Percentiles rank a stretch among this genome's conserved stretches.
These are phyloP conservation scores for Apodemus sylvaticus DNA, from an alignment of 2,113 vertebrate genomes.

Conservation along the genomic window DNA sequence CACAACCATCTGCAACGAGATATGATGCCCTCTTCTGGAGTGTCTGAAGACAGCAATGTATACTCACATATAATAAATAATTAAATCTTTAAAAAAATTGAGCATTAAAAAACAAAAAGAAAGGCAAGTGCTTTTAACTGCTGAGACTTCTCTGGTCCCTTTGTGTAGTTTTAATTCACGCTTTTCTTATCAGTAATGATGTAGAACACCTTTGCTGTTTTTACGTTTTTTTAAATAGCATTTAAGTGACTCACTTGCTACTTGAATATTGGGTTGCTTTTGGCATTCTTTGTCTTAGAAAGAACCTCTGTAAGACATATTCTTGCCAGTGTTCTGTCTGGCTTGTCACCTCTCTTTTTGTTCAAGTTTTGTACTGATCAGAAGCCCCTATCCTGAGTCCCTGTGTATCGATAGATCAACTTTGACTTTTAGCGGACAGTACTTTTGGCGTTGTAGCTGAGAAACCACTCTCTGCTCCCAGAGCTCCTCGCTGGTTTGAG, in stretches of 20 bases:
- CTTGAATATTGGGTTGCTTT: background rate
- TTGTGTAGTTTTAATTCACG: background rate
- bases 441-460: background rate
- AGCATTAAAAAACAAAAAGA: no score
- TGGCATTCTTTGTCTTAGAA: slow-evolving; percentile 8
- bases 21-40: no score
- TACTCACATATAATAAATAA: no score
- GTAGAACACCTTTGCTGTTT: background rate
- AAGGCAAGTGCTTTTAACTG: background rate
- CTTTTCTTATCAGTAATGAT: background rate
- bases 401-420: background rate
- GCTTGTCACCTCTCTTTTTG: background rate
- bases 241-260: background rate
- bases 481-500: background rate
- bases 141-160: background rate
- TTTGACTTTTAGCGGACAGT: background rate
- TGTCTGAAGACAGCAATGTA: no score
- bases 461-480: background rate
- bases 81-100: no score
- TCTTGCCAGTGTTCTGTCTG: background rate
- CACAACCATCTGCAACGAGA: no score
- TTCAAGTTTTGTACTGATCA: background rate
- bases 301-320: background rate
- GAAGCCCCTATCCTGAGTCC: background rate
- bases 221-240: background rate